Evolutionary conservation across 1,140 invertebrate species (phyloP), one percentile per base, ranked within the genome.

Genomic region (Orchesella cincta): DNA sequence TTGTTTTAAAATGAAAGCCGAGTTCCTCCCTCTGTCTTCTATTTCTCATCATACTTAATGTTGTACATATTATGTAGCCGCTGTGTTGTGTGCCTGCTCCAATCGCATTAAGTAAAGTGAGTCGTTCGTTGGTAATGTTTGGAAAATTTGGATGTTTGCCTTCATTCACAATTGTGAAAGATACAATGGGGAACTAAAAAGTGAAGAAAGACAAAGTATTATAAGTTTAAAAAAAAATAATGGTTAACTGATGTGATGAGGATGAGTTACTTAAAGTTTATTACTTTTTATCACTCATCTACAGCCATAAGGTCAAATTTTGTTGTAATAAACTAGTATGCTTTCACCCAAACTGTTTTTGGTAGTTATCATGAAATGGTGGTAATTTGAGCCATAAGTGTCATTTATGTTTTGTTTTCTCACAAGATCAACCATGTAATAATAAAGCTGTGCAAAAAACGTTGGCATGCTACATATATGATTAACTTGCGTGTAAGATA

Each of bases 31-130:
- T 23, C 54, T 57, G 12, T 23, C 54, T n/a, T 57, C 26, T 57
- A 18, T 57, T 23, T 26, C 5, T 57, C 54, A n/a, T 23, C 26
- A 16, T 3, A 26, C 54, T 57, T 57, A 57, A 23, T 57, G 39
- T 46, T 12, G 39, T 46, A 46, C 39, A 8, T 12, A 20, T 46
- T 46, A 46, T 46, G 20, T 20, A 46, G 39, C n/a, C n/a, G n/a
- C 20, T 46, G 39, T 46, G 39, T 46, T 46, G 8, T 46, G 26
- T 57, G 54, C 54, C 54, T 57, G 5, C 26, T 57, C 26, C 54
- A 57, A 57, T 57, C 54, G 54, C 54, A 57, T 57, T 57, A 57
- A 57, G 54, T 57, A 57, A 57, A 57, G 54, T 57, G 54, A 57
- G 54, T 57, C 54, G 54, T 57, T 57, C 54, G 26, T 57, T 57